These are phyloP conservation scores for Nomada lathburiana DNA, from an alignment of 2,888 invertebrate genomes.

Conservation along the genomic window DNA sequence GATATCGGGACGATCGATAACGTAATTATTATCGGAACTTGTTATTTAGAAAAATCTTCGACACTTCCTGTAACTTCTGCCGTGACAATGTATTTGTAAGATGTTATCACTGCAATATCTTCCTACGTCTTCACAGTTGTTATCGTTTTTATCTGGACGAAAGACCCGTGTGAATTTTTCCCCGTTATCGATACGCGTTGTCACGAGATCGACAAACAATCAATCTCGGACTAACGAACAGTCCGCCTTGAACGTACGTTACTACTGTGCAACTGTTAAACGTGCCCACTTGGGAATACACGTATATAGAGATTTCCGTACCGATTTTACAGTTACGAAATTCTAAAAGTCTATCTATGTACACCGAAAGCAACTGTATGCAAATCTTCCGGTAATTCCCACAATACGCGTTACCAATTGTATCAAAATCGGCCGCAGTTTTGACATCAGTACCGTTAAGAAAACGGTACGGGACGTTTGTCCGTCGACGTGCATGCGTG, in stretches of 20 bases:
- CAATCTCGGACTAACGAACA: not conserved
- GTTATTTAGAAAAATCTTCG: not conserved
- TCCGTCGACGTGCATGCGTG: too few species aligned
- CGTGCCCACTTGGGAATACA: not conserved
- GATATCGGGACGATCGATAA: not conserved
- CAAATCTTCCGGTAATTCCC: too few species aligned
- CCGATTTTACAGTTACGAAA: too few species aligned
- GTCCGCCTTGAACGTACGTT: not conserved
- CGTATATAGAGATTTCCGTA: not conserved
- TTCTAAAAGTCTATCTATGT: too few species aligned
- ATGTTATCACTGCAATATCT: not conserved
- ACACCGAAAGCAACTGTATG: too few species aligned
- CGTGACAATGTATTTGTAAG: not conserved
- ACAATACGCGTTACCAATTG: too few species aligned
- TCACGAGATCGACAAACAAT: not conserved
- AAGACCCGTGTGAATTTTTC: not conserved
- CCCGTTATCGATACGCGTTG: not conserved
- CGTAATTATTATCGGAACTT: not conserved
- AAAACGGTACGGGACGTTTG: too few species aligned
- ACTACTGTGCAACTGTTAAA: not conserved
- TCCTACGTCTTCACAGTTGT: not conserved
- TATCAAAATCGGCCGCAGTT: too few species aligned
- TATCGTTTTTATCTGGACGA: conserved; percentile 11
- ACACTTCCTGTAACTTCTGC: not conserved
- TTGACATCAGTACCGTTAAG: too few species aligned